Base-by-base conservation (phyloP, 2,113 vertebrate genomes). In the Pterocles burchelli region DNA sequence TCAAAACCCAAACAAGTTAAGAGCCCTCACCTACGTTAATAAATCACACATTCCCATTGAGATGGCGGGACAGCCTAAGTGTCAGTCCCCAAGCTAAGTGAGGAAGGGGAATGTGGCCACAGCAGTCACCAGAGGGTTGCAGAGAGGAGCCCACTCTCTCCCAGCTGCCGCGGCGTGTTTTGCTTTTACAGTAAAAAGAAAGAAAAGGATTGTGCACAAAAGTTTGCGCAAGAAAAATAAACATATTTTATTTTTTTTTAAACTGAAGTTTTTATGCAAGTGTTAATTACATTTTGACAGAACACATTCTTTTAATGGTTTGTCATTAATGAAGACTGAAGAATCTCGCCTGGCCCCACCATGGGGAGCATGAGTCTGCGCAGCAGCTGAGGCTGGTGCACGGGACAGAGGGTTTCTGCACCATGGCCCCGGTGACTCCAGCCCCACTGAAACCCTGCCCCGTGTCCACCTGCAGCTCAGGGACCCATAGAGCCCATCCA, bases 401-500 rank as follows among this genome's bases (percentile, higher is more conserved):
- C 1, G 7, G 54, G 21, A 41, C 21, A 16, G 17, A 52, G 57
- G n/a, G 31, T 6, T 7, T n/a, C 29, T 24, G 31, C 48, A 24
- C 21, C 1, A 0, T 36, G 21, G 54, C 28, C 51, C 41, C 48
- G 14, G 54, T 3, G 58, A 46, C 43, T 25, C 29, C 66, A 57
- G 48, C 17, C 22, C 55, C 49, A 19, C 20, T 9, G 1, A 62
- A 43, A 54, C 4, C 54, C 57, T 43, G 79, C 26, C 89, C 89
- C 1, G 0, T 1, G 4, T 10, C n/a, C 34, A 5, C 43, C 2
- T 3, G 20, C 8, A 2, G n/a, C 49, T 38, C 36, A 11, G 38
- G 43, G 38, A 29, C 48, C 38, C 17, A 17, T 43, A 18, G 52
- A 51, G 41, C 28, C 36, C 43, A 33, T 20, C 15, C 5, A 58